Base-by-base conservation (phyloP, 2,888 invertebrate species). In the Epirrhoe alternata region DNA sequence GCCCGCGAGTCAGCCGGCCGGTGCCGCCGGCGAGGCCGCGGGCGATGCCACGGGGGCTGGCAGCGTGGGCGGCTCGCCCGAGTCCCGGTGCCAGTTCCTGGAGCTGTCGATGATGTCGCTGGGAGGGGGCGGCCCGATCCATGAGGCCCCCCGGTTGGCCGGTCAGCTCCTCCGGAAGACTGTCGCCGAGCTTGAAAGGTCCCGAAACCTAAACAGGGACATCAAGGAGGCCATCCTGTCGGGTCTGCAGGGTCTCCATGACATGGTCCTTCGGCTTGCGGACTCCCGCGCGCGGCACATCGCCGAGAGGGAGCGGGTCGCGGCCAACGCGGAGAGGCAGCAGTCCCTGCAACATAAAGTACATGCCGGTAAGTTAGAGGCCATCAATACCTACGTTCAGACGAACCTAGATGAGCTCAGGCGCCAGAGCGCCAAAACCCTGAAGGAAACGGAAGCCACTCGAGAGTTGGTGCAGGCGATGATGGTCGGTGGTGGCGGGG, bases 261-360 rank as follows among this genome's bases (percentile, higher is more conserved):
- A 5, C 16, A 42, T 54, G 38, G 38, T 54, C 12, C 38, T 54
- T 10, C 54, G 54, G 10, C 17, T 54, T 10, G 38, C 54, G 0
- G 54, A 54, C 24, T 54, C 54, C 16, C 54, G 54, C 17, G 16
- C 38, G 17, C 54, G 54, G 0, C 54, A 54, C 54, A 8, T 54
- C 5, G 14, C 33, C 24, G 54, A 54, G 4, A 35, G 16, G 54
- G 54, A 38, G 54, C 38, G 38, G 10, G 54, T 8, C 5, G 16
- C 38, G 4, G 33, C 54, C 3, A 1, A 38, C 4, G 35, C 54
- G 5, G 54, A 35, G 38, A 7, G 42, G 1, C 38, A 17, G 2
- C 5, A 8, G 10, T 17, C 17, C 17, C 54, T 38, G 35, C 35
- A 54, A 10, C 35, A 35, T 3, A 24, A 47, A 8, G 7, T 30